phyloP scores from a whole-genome alignment of 1,140 invertebrate genomes.

The Papilio xuthus region DNA sequence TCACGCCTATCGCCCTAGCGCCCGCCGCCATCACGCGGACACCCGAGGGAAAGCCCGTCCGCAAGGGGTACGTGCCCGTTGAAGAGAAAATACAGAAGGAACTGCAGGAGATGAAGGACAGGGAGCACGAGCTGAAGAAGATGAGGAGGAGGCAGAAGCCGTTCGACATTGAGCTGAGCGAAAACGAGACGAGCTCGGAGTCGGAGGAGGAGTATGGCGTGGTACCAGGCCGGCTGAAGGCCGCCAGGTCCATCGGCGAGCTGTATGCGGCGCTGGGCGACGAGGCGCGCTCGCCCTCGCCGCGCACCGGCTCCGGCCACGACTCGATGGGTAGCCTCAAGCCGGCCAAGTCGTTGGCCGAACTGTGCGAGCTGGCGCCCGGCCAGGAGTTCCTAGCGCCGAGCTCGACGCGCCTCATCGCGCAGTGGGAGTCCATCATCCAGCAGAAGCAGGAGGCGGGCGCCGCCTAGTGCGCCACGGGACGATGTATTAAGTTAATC shows the following conservation, averaged over 20 bases:
- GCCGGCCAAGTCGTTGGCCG: constrained; percentile 83
- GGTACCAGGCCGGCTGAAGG: constrained; percentile 80
- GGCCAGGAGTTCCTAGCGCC: constrained; percentile 81
- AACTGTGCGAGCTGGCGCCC: constrained; percentile 82
- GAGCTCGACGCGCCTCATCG: constrained; percentile 83
- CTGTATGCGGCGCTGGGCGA: constrained; percentile 78
- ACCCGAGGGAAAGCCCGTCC: constrained; percentile 82
- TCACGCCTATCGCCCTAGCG: constrained; percentile 55
- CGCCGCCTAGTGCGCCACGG: constrained; percentile 65
- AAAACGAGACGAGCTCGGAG: constrained; percentile 76
- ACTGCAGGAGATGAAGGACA: constrained; percentile 87
- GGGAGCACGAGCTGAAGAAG: constrained; percentile 88
- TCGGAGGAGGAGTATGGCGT: constrained; percentile 83
- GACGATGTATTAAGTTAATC: constrained; percentile 45
- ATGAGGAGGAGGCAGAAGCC: constrained; percentile 80
- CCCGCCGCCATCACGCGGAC: constrained; percentile 78
- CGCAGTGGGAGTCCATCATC: constrained; percentile 84
- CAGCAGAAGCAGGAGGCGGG: constrained; percentile 82
- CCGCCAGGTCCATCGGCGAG: constrained; percentile 83
- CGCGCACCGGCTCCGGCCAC: constrained; percentile 71
- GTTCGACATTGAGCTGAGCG: constrained; percentile 79
- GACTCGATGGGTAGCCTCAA: constrained; percentile 79
- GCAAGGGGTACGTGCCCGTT: constrained; percentile 86
- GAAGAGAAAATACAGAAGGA: constrained; percentile 91
- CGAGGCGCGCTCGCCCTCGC: constrained; percentile 76